These are phyloP conservation scores for Argynnis bischoffii DNA, from an alignment of 2,888 invertebrate genomes.

Conservation along the genomic window DNA sequence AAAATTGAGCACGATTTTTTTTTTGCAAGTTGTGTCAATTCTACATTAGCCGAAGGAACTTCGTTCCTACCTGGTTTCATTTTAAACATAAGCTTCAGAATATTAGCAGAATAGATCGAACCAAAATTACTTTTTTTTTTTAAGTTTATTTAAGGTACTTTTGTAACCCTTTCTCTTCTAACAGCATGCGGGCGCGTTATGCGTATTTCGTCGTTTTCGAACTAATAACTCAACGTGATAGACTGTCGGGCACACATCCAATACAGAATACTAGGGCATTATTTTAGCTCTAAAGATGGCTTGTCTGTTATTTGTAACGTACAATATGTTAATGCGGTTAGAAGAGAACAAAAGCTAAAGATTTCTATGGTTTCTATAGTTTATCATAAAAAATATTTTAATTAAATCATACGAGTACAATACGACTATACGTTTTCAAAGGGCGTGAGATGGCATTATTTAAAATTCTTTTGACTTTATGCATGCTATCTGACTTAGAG, in stretches of 20 bases:
- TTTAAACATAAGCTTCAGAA: too few species aligned
- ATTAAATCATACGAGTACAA: not conserved
- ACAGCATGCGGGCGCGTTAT: slow-evolving; percentile 7
- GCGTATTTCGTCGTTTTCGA: slow-evolving; percentile 24
- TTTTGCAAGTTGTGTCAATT: too few species aligned
- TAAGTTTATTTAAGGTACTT: not conserved
- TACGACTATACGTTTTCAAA: too few species aligned
- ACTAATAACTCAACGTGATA: slow-evolving; percentile 20
- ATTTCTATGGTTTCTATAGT: too few species aligned
- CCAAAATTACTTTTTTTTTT: too few species aligned
- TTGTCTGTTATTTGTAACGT: slow-evolving; percentile 11
- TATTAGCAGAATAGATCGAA: too few species aligned
- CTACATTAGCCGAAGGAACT: too few species aligned
- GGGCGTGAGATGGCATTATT: too few species aligned
- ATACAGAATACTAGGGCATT: slow-evolving; percentile 28
- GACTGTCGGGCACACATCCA: slow-evolving; percentile 31
- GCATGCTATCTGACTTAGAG: too few species aligned
- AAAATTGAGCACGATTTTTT: too few species aligned
- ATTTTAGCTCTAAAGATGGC: slow-evolving; percentile 18
- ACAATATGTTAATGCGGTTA: not conserved
- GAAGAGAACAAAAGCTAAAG: not conserved
- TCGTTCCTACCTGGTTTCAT: too few species aligned
- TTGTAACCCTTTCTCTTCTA: not conserved
- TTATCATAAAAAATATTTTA: not conserved
- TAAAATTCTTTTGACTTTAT: too few species aligned